Percentiles rank a stretch among this genome's conserved stretches.
phyloP scores from a whole-genome alignment of 2,113 vertebrate genomes.

The Syngnathus floridae region DNA sequence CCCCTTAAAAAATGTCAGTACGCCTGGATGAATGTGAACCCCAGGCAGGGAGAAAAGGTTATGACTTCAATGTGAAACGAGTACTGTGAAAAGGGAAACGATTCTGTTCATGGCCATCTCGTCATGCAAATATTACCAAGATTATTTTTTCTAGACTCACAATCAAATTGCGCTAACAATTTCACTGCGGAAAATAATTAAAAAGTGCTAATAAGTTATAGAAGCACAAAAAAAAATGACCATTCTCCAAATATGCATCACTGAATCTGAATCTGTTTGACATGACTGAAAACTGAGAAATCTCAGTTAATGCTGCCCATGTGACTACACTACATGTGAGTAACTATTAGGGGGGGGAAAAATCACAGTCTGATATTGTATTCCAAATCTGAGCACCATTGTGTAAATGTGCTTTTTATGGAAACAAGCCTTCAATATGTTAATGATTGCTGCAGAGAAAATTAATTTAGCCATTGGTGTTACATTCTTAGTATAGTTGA shows the following conservation, averaged over 20 bases:
- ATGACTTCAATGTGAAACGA: background rate
- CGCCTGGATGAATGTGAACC: conserved; percentile 13
- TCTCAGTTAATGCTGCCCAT: background rate
- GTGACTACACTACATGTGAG: background rate
- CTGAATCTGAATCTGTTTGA: background rate
- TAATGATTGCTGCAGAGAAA: background rate
- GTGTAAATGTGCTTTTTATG: background rate
- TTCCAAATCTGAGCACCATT: background rate
- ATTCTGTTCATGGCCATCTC: background rate
- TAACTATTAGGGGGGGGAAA: background rate
- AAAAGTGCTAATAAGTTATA: background rate
- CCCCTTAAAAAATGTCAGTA: conserved; percentile 26
- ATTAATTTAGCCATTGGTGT: background rate
- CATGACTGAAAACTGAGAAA: background rate
- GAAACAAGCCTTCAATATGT: background rate
- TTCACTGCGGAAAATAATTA: background rate
- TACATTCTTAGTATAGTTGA: background rate
- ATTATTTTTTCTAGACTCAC: background rate
- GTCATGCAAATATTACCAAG: background rate
- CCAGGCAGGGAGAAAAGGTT: conserved; percentile 12
- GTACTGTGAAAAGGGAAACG: background rate
- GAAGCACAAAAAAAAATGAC: background rate
- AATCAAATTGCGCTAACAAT: background rate
- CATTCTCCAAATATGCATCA: background rate
- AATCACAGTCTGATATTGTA: background rate